phyloP scores from a whole-genome alignment of 1,140 invertebrate genomes.

The Chlorops oryzae region DNA sequence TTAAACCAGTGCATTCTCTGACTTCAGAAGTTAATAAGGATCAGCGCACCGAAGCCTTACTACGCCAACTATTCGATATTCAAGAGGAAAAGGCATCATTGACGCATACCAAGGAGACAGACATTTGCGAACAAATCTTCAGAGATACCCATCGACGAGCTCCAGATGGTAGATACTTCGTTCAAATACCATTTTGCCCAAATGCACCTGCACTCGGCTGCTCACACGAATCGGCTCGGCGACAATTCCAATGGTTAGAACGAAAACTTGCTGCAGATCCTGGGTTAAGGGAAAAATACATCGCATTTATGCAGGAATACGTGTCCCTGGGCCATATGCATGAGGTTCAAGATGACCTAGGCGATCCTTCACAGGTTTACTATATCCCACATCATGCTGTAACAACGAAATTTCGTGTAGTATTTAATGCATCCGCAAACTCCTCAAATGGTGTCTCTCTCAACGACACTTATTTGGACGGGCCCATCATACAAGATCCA shows the following conservation, averaged over 20 bases:
- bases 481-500: slow-evolving; percentile 29
- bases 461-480: slow-evolving; percentile 38
- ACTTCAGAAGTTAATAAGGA: not conserved
- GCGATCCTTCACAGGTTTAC: slow-evolving; percentile 10
- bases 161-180: not conserved
- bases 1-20: not conserved
- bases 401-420: slow-evolving; percentile 29
- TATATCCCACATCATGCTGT: slow-evolving; percentile 13
- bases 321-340: slow-evolving; percentile 10
- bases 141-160: not conserved
- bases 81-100: not conserved
- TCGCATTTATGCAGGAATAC: too few relatives aligned
- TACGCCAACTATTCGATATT: not conserved
- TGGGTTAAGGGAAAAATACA: too few relatives aligned
- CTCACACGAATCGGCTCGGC: not conserved
- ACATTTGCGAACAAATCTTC: not conserved
- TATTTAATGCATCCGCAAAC: slow-evolving; percentile 30
- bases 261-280: not conserved
- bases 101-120: not conserved
- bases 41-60: not conserved
- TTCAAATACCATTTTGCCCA: not conserved
- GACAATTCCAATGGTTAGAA: not conserved
- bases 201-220: not conserved
- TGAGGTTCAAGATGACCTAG: not conserved
- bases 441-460: slow-evolving; percentile 20